Percentiles rank a stretch among this genome's conserved stretches.
Conservation (phyloP, 1,140 invertebrate genomes). For the Penaeus indicus region DNA sequence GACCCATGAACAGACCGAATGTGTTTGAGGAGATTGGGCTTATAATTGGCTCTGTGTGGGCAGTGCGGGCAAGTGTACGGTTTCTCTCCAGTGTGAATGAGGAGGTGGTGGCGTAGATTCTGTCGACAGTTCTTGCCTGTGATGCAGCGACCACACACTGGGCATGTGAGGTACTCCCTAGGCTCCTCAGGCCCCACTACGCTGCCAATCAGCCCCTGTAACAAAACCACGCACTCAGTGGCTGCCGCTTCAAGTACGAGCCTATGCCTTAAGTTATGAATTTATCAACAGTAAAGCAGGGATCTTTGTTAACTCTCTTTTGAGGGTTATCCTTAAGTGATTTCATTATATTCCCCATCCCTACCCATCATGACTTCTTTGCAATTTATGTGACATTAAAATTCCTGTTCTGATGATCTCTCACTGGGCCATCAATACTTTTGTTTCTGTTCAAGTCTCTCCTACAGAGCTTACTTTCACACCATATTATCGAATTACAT, state of each 20-base stretch:
- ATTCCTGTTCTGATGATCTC: too few species aligned
- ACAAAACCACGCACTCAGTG: conserved; percentile 49
- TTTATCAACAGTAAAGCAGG: not conserved
- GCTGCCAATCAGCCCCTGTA: conserved; percentile 43
- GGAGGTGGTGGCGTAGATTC: conserved; percentile 62
- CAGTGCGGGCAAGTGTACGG: conserved; percentile 62
- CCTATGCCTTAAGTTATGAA: not conserved
- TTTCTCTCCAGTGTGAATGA: conserved; percentile 65
- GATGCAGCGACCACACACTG: conserved; percentile 60
- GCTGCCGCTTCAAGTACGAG: not conserved
- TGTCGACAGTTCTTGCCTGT: conserved; percentile 59
- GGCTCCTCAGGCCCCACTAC: conserved; percentile 39
- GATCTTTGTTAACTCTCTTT: too few species aligned
- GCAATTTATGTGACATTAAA: too few species aligned
- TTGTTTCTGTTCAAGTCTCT: too few species aligned
- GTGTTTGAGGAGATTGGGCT: conserved; percentile 60
- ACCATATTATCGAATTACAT: too few species aligned
- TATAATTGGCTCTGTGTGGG: conserved; percentile 63
- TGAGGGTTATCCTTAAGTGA: too few species aligned
- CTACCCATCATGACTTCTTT: too few species aligned
- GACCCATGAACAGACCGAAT: conserved; percentile 57
- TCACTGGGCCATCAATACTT: too few species aligned
- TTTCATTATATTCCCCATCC: too few species aligned
- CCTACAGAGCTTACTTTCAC: too few species aligned
- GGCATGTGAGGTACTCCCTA: conserved; percentile 57